Evolutionary conservation across 2,113 vertebrate genomes (phyloP), one percentile per base, ranked within the genome.

Genomic region (Emydura subglobosa): DNA sequence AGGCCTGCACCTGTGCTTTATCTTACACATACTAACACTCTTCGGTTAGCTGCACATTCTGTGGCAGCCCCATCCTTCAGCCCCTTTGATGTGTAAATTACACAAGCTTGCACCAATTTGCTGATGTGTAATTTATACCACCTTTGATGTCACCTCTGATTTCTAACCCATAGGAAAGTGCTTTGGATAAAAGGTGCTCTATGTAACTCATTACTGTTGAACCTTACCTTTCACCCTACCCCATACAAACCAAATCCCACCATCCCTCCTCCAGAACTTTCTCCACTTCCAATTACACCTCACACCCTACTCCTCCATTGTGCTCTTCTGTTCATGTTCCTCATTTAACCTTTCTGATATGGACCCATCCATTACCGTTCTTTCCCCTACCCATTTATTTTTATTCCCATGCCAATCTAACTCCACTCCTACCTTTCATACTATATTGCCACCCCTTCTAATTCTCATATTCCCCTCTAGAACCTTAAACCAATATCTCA

Each of bases 331-430:
- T 39, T 68, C 0, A 0, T 83, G 61, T 47, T 68, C 16, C 42
- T 16, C 44, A 89, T 65, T 82, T 74, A 90, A 50, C 90, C 84
- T 96, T 89, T 17, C 54, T 29, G 61, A 91, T 85, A 92, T 88
- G 78, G 94, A 91, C 83, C 92, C 53, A 53, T 53, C 34, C 59
- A 65, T 65, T 13, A 68, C 50, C 86, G 42, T 88, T 53, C 83
- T 42, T 8, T 2, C 68, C 65, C 11, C 22, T 95, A n/a, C 39
- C 13, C 59, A 5, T 74, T 83, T 81, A 65, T 65, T 68, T 65
- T 42, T 72, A 39, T n/a, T 39, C n/a, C 65, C 65, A 53, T 79
- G 6, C 22, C 85, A 76, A 61, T 31, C 61, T 87, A 79, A 51
- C 8, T 5, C 47, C 0, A 0, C 8, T 93, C 42, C 27, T 87